phyloP scores from a whole-genome alignment of 2,888 invertebrate species.

The Eretmocerus hayati region DNA sequence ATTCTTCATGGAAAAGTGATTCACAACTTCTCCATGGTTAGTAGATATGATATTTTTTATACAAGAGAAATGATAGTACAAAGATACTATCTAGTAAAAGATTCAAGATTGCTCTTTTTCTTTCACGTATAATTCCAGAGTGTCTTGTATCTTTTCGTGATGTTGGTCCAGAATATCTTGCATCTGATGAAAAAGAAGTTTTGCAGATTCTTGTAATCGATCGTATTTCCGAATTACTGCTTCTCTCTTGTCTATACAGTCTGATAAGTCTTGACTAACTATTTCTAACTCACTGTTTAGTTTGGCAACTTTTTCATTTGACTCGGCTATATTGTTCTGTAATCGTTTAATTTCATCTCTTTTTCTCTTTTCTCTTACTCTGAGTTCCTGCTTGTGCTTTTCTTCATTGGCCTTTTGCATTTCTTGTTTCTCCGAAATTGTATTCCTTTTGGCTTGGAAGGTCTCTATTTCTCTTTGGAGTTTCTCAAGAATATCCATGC shows the following conservation, averaged over 20 bases:
- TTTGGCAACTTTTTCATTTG: constrained; percentile 24
- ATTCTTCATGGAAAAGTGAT: too few species aligned
- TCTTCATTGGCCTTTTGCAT: constrained; percentile 18
- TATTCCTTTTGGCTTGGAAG: constrained; percentile 18
- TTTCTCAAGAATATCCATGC: constrained; percentile 14
- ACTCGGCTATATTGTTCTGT: constrained; percentile 25
- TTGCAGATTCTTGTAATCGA: constrained; percentile 28
- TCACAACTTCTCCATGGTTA: too few species aligned
- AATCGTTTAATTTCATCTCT: constrained; percentile 30
- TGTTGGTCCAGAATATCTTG: constrained; percentile 28
- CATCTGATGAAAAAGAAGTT: constrained; percentile 31
- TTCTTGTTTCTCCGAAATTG: constrained; percentile 16
- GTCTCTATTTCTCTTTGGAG: constrained; percentile 15
- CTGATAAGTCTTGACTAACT: constrained; percentile 25
- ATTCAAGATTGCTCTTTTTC: too few species aligned
- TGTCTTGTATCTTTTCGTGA: constrained; percentile 19
- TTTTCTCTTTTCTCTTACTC: constrained; percentile 27
- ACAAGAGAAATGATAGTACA: too few species aligned
- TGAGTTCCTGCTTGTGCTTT: constrained; percentile 19
- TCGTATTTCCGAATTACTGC: constrained; percentile 27
- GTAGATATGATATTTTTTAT: too few species aligned
- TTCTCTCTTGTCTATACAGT: constrained; percentile 31
- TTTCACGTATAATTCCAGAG: too few species aligned
- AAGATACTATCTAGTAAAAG: too few species aligned
- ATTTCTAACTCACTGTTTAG: constrained; percentile 20